phyloP scores from a whole-genome alignment of 2,113 vertebrate species.

The Enhydra lutris region DNA sequence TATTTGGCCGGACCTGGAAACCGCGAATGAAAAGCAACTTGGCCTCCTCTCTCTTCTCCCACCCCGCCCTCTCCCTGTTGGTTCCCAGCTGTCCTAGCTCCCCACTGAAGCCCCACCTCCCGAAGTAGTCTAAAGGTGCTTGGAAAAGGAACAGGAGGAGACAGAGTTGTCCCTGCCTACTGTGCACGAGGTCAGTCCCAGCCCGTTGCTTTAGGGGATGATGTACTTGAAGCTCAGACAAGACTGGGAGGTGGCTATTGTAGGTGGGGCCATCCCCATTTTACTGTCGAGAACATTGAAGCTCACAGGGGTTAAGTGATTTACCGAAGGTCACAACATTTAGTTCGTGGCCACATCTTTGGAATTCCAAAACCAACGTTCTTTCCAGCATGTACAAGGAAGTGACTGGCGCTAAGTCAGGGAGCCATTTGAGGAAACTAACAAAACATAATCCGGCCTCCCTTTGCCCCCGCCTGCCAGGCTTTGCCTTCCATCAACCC shows the following conservation, averaged over 20 bases:
- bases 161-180: background rate
- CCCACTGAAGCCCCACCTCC: background rate
- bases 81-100: background rate
- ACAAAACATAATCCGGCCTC: background rate
- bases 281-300: background rate
- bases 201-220: background rate
- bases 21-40: constrained; percentile 44
- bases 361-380: background rate
- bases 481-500: background rate
- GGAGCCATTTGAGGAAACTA: background rate
- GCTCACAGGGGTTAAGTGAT: background rate
- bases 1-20: constrained; percentile 27
- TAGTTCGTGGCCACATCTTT: background rate
- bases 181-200: background rate
- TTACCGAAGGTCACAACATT: background rate
- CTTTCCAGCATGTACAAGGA: background rate
- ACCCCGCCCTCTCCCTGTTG: background rate
- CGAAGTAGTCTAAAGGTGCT: background rate
- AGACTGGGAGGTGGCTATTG: background rate
- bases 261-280: background rate
- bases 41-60: background rate
- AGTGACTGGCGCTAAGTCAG: background rate
- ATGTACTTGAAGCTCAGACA: background rate
- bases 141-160: background rate
- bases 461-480: background rate